Conservation (phyloP, 2,888 invertebrate species). For the Xylota segnis region DNA sequence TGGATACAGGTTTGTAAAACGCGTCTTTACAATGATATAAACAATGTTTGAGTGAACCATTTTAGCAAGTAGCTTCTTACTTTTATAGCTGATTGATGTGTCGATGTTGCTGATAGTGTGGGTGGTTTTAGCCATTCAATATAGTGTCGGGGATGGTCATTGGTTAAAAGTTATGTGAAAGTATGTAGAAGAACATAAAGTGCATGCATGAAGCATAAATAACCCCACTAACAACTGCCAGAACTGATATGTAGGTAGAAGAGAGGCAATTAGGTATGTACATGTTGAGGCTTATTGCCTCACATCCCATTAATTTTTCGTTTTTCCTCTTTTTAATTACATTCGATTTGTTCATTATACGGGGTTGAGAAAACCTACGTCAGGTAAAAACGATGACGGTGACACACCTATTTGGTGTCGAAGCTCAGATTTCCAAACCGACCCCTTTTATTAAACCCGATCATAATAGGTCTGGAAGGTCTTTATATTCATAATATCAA, state of each 20-base stretch:
- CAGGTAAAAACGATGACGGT: constrained; percentile 41
- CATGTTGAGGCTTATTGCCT: constrained; percentile 63
- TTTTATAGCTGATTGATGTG: constrained; percentile 72
- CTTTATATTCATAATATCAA: constrained; percentile 10
- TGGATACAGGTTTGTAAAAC: neutral
- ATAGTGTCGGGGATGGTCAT: constrained; percentile 29
- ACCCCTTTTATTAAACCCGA: constrained; percentile 14
- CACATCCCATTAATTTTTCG: constrained; percentile 32
- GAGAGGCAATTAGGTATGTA: too few relatives aligned
- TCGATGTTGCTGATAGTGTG: constrained; percentile 41
- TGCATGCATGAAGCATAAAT: constrained; percentile 64
- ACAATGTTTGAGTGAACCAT: constrained; percentile 70
- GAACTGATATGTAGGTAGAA: constrained; percentile 20
- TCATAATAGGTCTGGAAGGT: neutral
- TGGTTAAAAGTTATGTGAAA: constrained; percentile 53
- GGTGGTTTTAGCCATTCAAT: constrained; percentile 66
- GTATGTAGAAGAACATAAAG: constrained; percentile 64
- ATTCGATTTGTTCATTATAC: constrained; percentile 16
- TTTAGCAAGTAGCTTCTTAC: constrained; percentile 67
- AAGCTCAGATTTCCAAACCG: constrained; percentile 62
- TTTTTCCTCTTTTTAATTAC: constrained; percentile 12
- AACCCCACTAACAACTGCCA: constrained; percentile 41
- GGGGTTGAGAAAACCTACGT: constrained; percentile 44
- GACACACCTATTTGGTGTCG: constrained; percentile 62
- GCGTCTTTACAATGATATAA: constrained; percentile 57